Percentiles rank a stretch among this genome's conserved stretches.
Conservation (phyloP, 30 jellyfish, hydroid and myxozoan genomes). For the Aurelia aurita region DNA sequence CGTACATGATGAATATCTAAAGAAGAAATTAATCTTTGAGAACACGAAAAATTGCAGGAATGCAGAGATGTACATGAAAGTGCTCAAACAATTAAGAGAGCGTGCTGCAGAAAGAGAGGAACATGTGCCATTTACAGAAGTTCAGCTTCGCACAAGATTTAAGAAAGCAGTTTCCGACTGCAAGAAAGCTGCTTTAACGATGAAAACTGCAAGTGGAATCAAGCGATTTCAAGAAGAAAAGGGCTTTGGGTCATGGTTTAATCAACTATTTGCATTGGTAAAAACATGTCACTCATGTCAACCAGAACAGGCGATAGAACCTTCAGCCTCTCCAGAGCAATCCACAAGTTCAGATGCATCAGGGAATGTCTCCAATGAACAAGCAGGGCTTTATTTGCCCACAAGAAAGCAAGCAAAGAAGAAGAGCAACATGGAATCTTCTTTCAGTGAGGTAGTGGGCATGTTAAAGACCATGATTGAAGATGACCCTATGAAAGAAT, state of each 20-base stretch:
- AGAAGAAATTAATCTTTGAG: conserved; percentile 25
- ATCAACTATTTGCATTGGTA: conserved; percentile 1
- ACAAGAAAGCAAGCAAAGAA: conserved; percentile 1
- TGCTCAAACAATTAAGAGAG: conserved; percentile 1
- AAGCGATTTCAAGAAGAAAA: conserved; percentile 23
- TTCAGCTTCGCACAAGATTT: conserved; percentile 24
- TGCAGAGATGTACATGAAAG: conserved; percentile 15
- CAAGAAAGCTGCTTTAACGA: conserved; percentile 55
- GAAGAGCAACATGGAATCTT: conserved; percentile 9
- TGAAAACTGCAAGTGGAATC: conserved; percentile 44
- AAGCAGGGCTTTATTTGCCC: conserved; percentile 23
- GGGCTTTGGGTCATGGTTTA: conserved; percentile 39
- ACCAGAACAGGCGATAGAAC: conserved; percentile 69
- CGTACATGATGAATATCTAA: conserved; percentile 9
- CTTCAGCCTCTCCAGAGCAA: conserved; percentile 10
- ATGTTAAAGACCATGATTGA: conserved; percentile 30
- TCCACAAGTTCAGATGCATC: conserved; percentile 19
- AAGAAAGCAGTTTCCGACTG: conserved; percentile 38
- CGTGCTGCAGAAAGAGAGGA: conserved; percentile 42
- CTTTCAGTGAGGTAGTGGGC: conserved; percentile 31
- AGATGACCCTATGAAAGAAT: conserved; percentile 36
- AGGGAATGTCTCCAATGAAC: not conserved
- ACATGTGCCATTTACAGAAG: conserved; percentile 4
- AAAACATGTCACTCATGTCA: conserved; percentile 50
- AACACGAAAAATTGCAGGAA: conserved; percentile 37